Base-by-base conservation (phyloP, 2,888 invertebrate genomes). In the Nomada fabriciana region DNA sequence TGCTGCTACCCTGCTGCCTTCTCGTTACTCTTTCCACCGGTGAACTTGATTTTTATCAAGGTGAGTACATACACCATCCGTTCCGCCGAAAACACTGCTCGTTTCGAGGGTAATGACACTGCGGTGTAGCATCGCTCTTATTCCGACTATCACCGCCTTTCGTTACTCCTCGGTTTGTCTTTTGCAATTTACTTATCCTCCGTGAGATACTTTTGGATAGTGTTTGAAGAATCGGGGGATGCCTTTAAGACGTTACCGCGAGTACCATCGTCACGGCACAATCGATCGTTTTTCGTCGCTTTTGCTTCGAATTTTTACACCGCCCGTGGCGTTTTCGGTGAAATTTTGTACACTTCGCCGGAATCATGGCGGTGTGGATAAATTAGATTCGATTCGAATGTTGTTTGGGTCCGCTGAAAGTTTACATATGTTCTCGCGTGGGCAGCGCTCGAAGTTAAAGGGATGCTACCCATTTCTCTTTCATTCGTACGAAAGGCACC, bases 41-140 rank as follows among this genome's bases (percentile, higher is more conserved):
- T 76, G 92, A 91, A 84, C 88, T 91, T 63, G 90, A 93, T 67
- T 91, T 91, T 78, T 93, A 93, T 83, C 90, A 89, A 89, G 92
- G 93, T 93, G 83, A 90, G 92, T 73, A 25, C 25, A 20, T 50
- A 43, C 36, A 2, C 25, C 13, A 23, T 55, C 29, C 43, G 25
- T 15, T 53, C 81, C 29, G 11, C 61, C 53, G 57, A 76, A 79
- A 81, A 76, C 81, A 81, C 59, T 55, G 68, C 60, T 61, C 53
- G 13, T 20, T 23, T 25, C 67, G 75, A 53, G 87, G 82, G 72
- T 84, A 86, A 84, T 86, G 87, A 86, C 84, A 84, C 74, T 55
- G 23, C n/a, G 9, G 43, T 20, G 23, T 57, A 53, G 0, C 36
- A 71, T 50, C 50, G 25, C n/a, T 57, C 50, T 57, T 20, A 20